Percentiles rank a stretch among this genome's conserved stretches.
phyloP scores from a whole-genome alignment of 2,888 invertebrate species.

The Amphipyra tragopoginis region DNA sequence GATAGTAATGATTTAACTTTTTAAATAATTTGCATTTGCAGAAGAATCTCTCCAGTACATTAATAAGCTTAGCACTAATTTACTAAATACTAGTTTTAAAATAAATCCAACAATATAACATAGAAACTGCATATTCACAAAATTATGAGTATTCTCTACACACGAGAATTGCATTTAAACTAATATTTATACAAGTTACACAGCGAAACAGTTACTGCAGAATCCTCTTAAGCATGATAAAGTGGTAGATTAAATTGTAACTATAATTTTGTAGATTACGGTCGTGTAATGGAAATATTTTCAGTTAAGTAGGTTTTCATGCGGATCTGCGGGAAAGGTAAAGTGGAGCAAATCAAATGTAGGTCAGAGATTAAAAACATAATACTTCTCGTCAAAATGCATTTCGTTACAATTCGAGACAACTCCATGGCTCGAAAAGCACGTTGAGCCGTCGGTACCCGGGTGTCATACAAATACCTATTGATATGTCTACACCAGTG shows the following conservation, averaged over 20 bases:
- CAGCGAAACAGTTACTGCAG: constrained; percentile 13
- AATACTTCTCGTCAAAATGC: too few species aligned
- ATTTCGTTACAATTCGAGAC: too few species aligned
- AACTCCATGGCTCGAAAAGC: too few species aligned
- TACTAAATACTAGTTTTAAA: background rate
- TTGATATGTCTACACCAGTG: too few species aligned
- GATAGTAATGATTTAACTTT: too few species aligned
- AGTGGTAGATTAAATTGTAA: constrained; percentile 42
- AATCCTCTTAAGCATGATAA: constrained; percentile 46
- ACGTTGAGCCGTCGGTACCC: too few species aligned
- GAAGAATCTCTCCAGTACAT: too few species aligned
- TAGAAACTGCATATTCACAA: constrained; percentile 1
- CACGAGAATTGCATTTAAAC: constrained; percentile 27
- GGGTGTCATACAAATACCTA: too few species aligned
- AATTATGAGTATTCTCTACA: constrained; percentile 13
- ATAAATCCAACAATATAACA: constrained; percentile 9
- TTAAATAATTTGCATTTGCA: too few species aligned
- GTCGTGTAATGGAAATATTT: constrained; percentile 39
- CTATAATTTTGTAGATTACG: constrained; percentile 47
- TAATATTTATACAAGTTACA: constrained; percentile 28
- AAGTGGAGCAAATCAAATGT: background rate
- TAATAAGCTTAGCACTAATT: too few species aligned
- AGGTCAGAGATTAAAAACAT: background rate
- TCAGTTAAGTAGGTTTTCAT: constrained; percentile 32
- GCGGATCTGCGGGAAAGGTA: background rate